These are phyloP conservation scores for Pseudomyrmex flavicornis DNA, from an alignment of 1,140 invertebrate genomes.

Conservation along the genomic window DNA sequence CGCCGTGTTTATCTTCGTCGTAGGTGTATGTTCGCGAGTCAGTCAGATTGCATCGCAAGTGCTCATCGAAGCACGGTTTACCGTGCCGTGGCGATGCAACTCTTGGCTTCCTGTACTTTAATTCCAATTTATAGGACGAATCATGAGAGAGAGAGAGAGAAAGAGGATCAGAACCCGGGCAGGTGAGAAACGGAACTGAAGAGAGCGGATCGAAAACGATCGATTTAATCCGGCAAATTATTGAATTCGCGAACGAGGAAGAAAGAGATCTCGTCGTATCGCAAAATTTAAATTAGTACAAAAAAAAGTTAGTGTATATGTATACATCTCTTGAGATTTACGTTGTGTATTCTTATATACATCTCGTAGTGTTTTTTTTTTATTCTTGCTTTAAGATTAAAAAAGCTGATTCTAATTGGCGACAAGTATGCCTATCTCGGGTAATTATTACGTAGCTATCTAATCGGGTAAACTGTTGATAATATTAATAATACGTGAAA, in stretches of 20 bases:
- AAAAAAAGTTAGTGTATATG: background rate
- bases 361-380: no score
- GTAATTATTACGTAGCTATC: slow-evolving; percentile 43
- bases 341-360: no score
- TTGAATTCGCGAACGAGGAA: background rate
- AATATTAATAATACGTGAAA: slow-evolving; percentile 61
- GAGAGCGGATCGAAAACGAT: slow-evolving; percentile 49
- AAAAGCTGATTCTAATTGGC: slow-evolving; percentile 71
- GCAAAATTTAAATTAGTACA: slow-evolving; percentile 50
- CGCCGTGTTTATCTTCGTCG: slow-evolving; percentile 27
- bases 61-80: slow-evolving; percentile 39
- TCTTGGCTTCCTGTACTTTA: slow-evolving; percentile 45
- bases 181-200: background rate
- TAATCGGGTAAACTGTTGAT: slow-evolving; percentile 59
- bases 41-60: slow-evolving; percentile 6
- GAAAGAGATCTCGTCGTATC: slow-evolving; percentile 46
- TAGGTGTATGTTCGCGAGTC: slow-evolving; percentile 6
- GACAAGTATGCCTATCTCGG: no score
- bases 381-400: background rate
- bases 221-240: slow-evolving; percentile 44
- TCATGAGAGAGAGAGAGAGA: background rate
- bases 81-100: slow-evolving; percentile 24
- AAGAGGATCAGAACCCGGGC: background rate
- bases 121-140: slow-evolving; percentile 42
- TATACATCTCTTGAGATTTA: slow-evolving; percentile 5